Base-by-base conservation (phyloP, 2,888 invertebrate genomes). In the Perizoma affinitatum region DNA sequence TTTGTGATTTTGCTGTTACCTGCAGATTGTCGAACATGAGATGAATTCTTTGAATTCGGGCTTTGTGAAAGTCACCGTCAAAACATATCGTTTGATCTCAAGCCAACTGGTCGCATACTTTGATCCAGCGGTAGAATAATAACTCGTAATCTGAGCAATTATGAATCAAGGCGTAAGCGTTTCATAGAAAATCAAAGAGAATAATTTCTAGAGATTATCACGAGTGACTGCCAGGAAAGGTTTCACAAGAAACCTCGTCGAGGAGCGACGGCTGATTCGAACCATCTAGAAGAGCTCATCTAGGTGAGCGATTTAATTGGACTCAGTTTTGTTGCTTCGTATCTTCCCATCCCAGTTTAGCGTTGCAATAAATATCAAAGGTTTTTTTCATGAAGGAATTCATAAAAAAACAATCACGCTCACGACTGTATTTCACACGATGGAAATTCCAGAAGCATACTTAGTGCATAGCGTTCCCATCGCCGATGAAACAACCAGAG, bases 151-250 rank as follows among this genome's bases (percentile, higher is more conserved):
- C 73, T 58, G 62, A 74, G 78, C 79, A 83, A 84, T 84, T 84
- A 84, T 77, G 76, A 76, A 74, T 76, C 75, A 79, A 80, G 79
- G 79, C 74, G 70, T 73, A 70, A 77, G 73, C 64, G 74, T 79
- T 82, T 78, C 80, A 79, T 83, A 84, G 83, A 84, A 82, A 86
- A 82, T 84, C 83, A 84, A 84, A 87, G 85, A 79, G 84, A 83
- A 84, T 84, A 86, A 87, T 87, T 86, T 83, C 79, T 78, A 78
- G 82, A 73, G 86, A 88, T 90, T 88, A 88, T 86, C 80, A 83
- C 76, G 71, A 87, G 87, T 75, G 80, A 64, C 67, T 65, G 69
- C 66, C 72, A 72, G 72, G 68, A 75, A 78, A 73, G 79, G 74
- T 71, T 61, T 63, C 53, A 2, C 22, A 22, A 22, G 22, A 22